Base-by-base conservation (phyloP, 2,888 invertebrate genomes). In the Apotomis turbidana region DNA sequence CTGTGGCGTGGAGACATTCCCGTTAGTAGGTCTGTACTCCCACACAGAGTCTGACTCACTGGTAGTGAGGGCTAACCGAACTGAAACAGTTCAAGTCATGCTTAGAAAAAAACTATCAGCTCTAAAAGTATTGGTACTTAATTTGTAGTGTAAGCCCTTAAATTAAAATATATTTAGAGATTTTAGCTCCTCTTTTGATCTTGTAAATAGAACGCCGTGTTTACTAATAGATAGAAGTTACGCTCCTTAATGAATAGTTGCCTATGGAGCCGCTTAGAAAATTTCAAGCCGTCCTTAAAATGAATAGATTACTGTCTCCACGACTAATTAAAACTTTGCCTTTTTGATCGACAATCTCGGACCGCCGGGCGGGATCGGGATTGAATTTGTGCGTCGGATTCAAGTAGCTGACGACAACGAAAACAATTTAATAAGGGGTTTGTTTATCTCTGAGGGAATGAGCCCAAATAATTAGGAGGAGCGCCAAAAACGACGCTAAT, bases 401-500 rank as follows among this genome's bases (percentile, higher is more conserved):
- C 59, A 59, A 72, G 68, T 55, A 62, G 62, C 58, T 38, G 58
- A 54, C 46, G 71, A 54, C 58, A 58, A 49, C 58, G 72, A 63
- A 63, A 49, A 63, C 72, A 63, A 68, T 72, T 72, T 68, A 72
- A 54, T 68, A 72, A 63, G 63, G 68, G 62, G 68, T 71, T 68
- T 72, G 72, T 72, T 72, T 72, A 72, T 72, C 54, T 49, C 38
- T 36, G 49, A 46, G 62, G 41, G 66, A 80, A 78, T 83, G 83
- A 83, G 85, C 80, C 81, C 84, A 80, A 87, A 87, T 89, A 89
- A 89, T 89, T 89, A 89, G 88, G 83, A 83, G 80, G 79, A 81
- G 80, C 84, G 84, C 83, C 88, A 87, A 88, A 86, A 86, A 87
- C 86, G 88, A 87, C 88, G 88, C 86, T 89, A 89, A 89, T 89